Evolutionary conservation across 2,888 invertebrate species (phyloP), one percentile per base, ranked within the genome.

Genomic region (Opisthograptis luteolata): DNA sequence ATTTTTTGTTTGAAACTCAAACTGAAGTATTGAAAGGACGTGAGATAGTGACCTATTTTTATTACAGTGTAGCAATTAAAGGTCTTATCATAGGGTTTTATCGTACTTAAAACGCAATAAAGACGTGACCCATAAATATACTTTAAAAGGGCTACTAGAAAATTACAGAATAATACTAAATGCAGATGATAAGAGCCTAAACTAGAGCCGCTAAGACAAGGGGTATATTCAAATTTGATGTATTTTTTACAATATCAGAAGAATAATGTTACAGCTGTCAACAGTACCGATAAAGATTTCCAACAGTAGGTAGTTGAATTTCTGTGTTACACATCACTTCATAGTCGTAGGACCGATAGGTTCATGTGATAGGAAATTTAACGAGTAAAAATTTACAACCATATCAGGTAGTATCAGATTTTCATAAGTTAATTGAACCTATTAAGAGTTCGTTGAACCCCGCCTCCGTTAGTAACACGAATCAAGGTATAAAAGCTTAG

Each of bases 41-140:
- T 48, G 48, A 30, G 48, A 41, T 42, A 42, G 30, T 42, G 41
- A 48, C 48, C 48, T 30, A 48, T 9, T 17, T 9, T 17, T 48
- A 17, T 24, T 30, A 6, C 9, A 27, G 10, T 47, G 40, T 15
- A 30, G 47, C 47, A 47, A 47, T 7, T 0, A 20, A 20, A 12
- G 8, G 4, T 27, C 25, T 31, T 30, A 17, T 13, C 28, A 28
- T 9, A n/a, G 6, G 12, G 0, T 6, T 17, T 47, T 35, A 41
- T 47, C 34, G 6, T 1, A 13, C 20, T 30, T 8, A 13, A 22
- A 39, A 35, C 8, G 27, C 20, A 46, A 34, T 28, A 30, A 13
- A 24, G 14, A 36, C 41, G 48, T 48, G 48, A 42, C 19, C 17
- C 8, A 36, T 2, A 15, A 17, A 17, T 3, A 3, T 10, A 3